Base-by-base conservation (phyloP, 2,113 vertebrate genomes). In the Myxocyprinus asiaticus region DNA sequence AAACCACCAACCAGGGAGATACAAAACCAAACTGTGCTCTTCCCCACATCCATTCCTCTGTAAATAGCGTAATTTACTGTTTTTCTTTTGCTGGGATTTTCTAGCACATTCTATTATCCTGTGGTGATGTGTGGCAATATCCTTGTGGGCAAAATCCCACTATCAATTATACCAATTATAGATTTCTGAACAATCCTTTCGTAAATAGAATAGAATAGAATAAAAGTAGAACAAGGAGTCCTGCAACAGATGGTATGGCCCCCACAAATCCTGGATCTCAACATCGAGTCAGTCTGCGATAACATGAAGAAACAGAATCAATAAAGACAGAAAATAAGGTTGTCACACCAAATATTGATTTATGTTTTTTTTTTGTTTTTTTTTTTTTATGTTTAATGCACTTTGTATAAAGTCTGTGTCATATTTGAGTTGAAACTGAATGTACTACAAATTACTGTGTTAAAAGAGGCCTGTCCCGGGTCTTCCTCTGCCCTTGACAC, bases 141-240 rank as follows among this genome's bases (percentile, higher is more conserved):
- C 62, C 61, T 51, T 15, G 53, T 75, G 64, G 63, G 9, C n/a
- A 48, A 33, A 61, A 59, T 80, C 79, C 64, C 58, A 59, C 78
- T 75, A 63, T 64, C n/a, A n/a, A n/a, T n/a, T n/a, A n/a, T n/a
- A 33, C 22, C 22, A 33, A 33, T 33, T 33, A 33, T 33, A 33
- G 22, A 33, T 33, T 33, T 33, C 22, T 33, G 3, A 33, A 33
- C 22, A 33, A 1, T 33, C 22, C 22, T 33, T 33, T 33, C 22
- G 1, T 33, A 33, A 33, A 33, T 33, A 3, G 22, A 33, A 33
- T 33, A 33, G 22, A 33, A 33, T 33, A 33, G 22, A 33, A 33
- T 33, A 33, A 3, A 33, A 33, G 22, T 33, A 33, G 22, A 33
- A 33, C 22, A 33, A 33, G 22, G 1, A 33, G 3, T 33, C 22